These are phyloP conservation scores for Callosobruchus maculatus DNA, from an alignment of 2,888 invertebrate genomes.

Conservation along the genomic window DNA sequence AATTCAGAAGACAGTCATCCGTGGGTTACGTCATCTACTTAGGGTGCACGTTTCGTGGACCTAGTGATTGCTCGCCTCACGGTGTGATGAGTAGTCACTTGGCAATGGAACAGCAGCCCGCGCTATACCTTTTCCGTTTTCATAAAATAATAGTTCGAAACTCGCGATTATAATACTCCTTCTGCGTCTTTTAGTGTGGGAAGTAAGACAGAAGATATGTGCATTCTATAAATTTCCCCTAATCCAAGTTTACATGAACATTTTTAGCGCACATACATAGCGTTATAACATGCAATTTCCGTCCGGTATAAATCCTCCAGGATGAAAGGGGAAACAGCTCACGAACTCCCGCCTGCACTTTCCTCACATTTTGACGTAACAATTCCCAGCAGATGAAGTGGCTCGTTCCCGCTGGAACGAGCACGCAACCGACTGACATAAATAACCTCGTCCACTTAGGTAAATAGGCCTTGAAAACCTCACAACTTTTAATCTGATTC, in stretches of 20 bases:
- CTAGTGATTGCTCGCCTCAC: no score
- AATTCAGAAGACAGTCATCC: no score
- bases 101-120: no score
- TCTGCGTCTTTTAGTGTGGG: no score
- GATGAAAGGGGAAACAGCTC: not conserved
- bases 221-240: not conserved
- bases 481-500: not conserved
- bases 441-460: slow-evolving; percentile 15
- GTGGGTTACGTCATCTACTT: no score
- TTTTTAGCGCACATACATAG: not conserved
- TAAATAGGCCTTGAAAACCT: slow-evolving; percentile 9
- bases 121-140: no score
- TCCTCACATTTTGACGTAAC: not conserved
- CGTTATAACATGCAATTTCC: not conserved
- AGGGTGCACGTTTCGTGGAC: no score
- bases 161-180: no score
- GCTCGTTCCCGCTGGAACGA: not conserved
- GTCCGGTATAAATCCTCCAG: not conserved
- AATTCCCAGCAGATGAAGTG: not conserved
- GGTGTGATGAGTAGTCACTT: no score
- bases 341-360: not conserved
- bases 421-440: slow-evolving; percentile 6
- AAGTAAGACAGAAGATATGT: no score
- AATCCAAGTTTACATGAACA: not conserved
- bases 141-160: no score